Evolutionary conservation across 2,888 invertebrate species (phyloP), one percentile per base, ranked within the genome.

Genomic region (Atethmia centrago): DNA sequence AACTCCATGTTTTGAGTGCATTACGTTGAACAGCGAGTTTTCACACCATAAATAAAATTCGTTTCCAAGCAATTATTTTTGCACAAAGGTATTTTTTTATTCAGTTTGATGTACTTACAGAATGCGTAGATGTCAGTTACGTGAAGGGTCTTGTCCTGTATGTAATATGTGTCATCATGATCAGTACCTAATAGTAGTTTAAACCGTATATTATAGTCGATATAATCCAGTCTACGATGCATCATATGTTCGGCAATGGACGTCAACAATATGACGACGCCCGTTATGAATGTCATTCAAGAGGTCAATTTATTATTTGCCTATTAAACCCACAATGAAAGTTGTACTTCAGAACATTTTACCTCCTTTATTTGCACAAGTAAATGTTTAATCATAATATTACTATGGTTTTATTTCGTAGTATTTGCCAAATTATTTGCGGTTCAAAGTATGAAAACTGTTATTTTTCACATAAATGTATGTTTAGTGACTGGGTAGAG

Each of bases 401-500:
- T 61, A 42, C 21, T 47, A n/a, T 45, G 31, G 14, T 76, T 62
- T 42, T 7, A 40, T 51, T 83, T 83, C 80, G 16, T 36, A 65
- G 80, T 83, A 67, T 31, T 62, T 19, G 45, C 28, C n/a, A 67
- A 42, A 10, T 68, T 53, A 69, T 49, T 36, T 58, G 63, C 25
- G 79, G 66, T 79, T 45, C 10, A 36, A 19, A 51, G 9, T 40
- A 45, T 36, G 2, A n/a, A 63, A 45, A 31, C 8, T 3, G 1
- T 42, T 40, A 42, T 56, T 66, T 59, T 47, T 67, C 31, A 28
- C 7, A 5, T 51, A 47, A 36, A 16, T 42, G 25, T 56, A 16
- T 36, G 42, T 31, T 80, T 62, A 80, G 55, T 83, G 80, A 81
- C 62, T 51, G 10, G 45, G 14, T 63, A 55, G 0, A 71, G 49